Evolutionary conservation across 2,113 vertebrate species (phyloP).

Genomic region (Motacilla tschutschensis): DNA sequence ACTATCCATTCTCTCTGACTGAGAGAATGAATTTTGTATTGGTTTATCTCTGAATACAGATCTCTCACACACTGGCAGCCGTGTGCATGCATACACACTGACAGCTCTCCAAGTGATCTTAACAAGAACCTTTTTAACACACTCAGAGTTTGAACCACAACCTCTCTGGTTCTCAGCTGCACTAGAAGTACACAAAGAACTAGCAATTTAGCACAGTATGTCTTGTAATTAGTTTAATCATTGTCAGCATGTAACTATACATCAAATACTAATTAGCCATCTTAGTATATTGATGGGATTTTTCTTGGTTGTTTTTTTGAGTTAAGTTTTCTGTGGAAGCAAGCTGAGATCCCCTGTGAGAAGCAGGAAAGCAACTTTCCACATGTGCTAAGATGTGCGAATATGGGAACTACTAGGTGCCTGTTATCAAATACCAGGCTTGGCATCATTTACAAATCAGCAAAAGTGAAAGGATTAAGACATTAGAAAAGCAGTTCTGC

Average conservation of each 20-base stretch:
- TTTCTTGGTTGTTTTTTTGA: conserved; percentile 56
- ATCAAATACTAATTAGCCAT: conserved; percentile 69
- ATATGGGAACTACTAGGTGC: conserved; percentile 1
- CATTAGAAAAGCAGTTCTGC: conserved; percentile 33
- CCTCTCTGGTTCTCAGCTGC: conserved; percentile 38
- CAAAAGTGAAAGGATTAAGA: conserved; percentile 37
- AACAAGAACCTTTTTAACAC: conserved; percentile 35
- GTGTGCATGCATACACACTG: rapidly evolving
- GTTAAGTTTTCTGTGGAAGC: conserved; percentile 56
- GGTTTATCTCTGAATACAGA: not conserved
- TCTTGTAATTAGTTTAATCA: conserved; percentile 73
- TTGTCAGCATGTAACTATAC: conserved; percentile 70
- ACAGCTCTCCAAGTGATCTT: conserved; percentile 18
- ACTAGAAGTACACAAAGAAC: conserved; percentile 51
- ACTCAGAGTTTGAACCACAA: conserved; percentile 50
- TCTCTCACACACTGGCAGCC: not conserved
- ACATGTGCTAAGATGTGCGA: conserved; percentile 49
- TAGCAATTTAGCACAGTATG: conserved; percentile 66
- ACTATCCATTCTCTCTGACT: not conserved
- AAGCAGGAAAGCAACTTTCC: conserved; percentile 21
- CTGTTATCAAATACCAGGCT: conserved; percentile 56
- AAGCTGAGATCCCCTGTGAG: conserved; percentile 23
- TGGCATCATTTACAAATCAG: conserved; percentile 57
- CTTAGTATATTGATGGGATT: conserved; percentile 40
- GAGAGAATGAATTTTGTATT: not conserved